A percentile compares a stretch with the other conserved stretches of the same genome.
These are phyloP conservation scores for Dendropsophus ebraccatus DNA, from an alignment of 2,113 vertebrate genomes.

Conservation along the genomic window DNA sequence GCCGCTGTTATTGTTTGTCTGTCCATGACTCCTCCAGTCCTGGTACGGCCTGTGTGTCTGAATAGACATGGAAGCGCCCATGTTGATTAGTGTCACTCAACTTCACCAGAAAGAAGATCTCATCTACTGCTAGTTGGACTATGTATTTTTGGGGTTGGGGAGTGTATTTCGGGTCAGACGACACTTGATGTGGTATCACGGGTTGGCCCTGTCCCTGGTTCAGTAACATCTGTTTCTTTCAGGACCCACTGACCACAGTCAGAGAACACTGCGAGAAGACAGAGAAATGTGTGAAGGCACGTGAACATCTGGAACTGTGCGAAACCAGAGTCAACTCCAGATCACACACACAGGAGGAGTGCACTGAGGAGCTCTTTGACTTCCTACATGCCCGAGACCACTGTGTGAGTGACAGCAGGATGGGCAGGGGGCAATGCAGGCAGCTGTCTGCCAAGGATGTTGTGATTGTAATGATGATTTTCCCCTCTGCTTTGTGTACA, in stretches of 20 bases:
- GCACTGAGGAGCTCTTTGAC: conserved; percentile 93
- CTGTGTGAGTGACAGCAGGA: conserved; percentile 77
- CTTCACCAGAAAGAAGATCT: too few relatives aligned
- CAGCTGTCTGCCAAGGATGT: neutral
- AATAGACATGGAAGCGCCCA: too few relatives aligned
- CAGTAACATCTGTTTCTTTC: too few relatives aligned
- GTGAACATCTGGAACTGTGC: neutral
- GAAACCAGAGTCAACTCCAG: conserved; percentile 75
- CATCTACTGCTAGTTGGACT: too few relatives aligned
- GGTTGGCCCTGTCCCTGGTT: too few relatives aligned
- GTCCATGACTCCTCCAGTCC: too few relatives aligned
- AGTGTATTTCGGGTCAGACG: too few relatives aligned
- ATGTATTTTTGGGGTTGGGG: too few relatives aligned
- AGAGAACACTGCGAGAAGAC: conserved; percentile 7
- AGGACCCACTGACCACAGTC: neutral
- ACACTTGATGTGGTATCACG: too few relatives aligned
- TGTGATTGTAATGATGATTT: neutral
- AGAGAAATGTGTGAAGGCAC: neutral
- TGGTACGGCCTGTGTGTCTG: too few relatives aligned
- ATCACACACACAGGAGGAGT: conserved; percentile 80
- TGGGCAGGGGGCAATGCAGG: neutral
- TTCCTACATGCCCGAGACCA: conserved; percentile 92
- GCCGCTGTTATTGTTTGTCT: too few relatives aligned
- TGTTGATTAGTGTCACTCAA: too few relatives aligned
- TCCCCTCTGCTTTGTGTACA: conserved; percentile 57